Evolutionary conservation across 2,113 vertebrate genomes (phyloP), one percentile per base, ranked within the genome.

Genomic region (Vulpes vulpes): DNA sequence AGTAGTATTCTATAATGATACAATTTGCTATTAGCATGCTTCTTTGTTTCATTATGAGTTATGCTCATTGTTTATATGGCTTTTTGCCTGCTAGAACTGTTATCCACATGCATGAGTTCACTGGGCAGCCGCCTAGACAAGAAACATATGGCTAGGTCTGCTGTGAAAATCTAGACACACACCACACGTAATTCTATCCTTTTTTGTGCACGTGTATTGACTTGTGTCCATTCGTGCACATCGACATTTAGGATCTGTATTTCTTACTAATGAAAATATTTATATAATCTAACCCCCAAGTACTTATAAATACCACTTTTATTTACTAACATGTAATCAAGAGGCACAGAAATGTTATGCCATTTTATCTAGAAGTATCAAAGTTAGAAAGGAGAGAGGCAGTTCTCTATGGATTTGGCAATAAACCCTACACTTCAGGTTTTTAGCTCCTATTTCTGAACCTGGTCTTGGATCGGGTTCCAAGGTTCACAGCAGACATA

Each of bases 61-160:
- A 27, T 85, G 95, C 89, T 98, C 94, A 95, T 96, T 98, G 98
- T 98, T 98, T 98, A 95, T 92, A 83, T 97, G 98, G 97, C 98
- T 96, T 98, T 17, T 97, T 98, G 98, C 96, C 92, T 98, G 93
- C 97, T 98, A 95, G 98, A 97, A 98, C 96, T 98, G 94, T 97
- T 97, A 90, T 86, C 83, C 90, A 71, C 97, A 96, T 94, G 95
- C 97, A 89, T 97, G 98, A 98, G 97, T 98, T 98, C 11, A 55
- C 67, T 91, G 96, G 92, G 92, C 97, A 98, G 94, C 97, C 89
- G 17, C 88, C 86, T 98, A 96, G 97, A 98, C 97, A 91, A 97
- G 97, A 98, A 98, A 95, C 92, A 96, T 65, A 98, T 97, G 94
- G 95, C 94, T 84, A 64, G 25, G 79, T 97, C 67, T 53, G 95